A percentile compares a stretch with the other conserved stretches of the same genome.
Conservation (phyloP, 2,113 vertebrate genomes). For the Aspiorhynchus laticeps region DNA sequence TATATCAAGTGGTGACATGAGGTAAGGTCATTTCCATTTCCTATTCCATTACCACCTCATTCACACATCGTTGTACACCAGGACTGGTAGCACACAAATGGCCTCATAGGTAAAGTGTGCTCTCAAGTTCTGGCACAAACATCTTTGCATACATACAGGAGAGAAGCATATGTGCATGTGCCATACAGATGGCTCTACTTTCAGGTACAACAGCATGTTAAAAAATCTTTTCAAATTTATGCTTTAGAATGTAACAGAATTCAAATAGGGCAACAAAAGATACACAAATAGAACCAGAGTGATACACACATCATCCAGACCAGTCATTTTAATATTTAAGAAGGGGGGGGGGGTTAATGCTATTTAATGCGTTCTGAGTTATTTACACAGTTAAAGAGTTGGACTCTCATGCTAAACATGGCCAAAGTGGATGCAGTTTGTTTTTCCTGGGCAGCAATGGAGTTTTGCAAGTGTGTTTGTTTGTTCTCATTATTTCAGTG, state of each 20-base stretch:
- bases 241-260: background rate
- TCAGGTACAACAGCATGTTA: background rate
- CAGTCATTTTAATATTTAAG: background rate
- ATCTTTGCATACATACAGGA: background rate
- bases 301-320: background rate
- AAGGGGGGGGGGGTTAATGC: no score
- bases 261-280: background rate
- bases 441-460: no score
- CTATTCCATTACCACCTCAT: constrained; percentile 20
- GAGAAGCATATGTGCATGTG: background rate
- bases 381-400: no score
- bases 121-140: background rate
- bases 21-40: background rate
- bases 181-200: background rate
- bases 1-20: background rate
- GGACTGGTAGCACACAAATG: background rate
- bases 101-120: background rate
- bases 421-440: no score
- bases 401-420: no score
- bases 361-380: no score
- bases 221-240: background rate
- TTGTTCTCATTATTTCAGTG: no score
- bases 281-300: background rate
- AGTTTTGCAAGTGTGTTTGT: no score
- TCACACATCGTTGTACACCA: constrained; percentile 24